Conservation (phyloP, 2,113 vertebrate species). For the Formicarius rufipectus region DNA sequence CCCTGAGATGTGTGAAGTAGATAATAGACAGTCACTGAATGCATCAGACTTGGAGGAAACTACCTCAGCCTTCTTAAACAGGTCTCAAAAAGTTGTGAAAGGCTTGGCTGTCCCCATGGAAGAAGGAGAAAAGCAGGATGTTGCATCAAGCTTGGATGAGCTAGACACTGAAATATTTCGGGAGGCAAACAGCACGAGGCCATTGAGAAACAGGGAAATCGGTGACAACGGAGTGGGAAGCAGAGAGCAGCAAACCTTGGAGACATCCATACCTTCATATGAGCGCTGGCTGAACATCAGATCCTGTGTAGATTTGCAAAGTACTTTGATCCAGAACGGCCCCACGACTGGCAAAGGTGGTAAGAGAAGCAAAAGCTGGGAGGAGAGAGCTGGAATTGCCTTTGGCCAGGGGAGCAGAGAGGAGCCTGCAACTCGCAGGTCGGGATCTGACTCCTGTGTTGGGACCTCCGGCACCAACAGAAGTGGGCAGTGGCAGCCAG, state of each 20-base stretch:
- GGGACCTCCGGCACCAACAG: background rate
- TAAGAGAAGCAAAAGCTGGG: background rate
- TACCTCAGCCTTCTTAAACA: background rate
- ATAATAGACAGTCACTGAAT: constrained; percentile 14
- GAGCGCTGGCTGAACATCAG: background rate
- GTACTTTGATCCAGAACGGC: background rate
- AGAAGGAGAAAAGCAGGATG: constrained; percentile 45
- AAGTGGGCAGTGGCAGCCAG: background rate
- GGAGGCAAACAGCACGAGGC: background rate
- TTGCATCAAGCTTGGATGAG: constrained; percentile 28
- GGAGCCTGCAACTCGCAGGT: background rate
- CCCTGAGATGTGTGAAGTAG: constrained; percentile 25
- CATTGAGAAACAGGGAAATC: background rate
- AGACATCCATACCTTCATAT: background rate
- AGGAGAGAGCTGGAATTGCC: background rate
- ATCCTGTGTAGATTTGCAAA: background rate
- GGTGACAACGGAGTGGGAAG: background rate
- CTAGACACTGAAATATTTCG: background rate
- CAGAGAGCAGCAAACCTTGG: background rate
- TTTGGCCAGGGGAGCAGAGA: background rate
- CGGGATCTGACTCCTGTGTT: background rate
- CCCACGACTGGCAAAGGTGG: background rate
- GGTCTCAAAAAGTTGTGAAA: constrained; percentile 41
- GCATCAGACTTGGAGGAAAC: constrained; percentile 2
- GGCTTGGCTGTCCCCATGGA: constrained; percentile 21